Evolutionary conservation across 2,797 vertebrate genomes (phyloP).

Genomic region (Orientallactaga sibirica): DNA sequence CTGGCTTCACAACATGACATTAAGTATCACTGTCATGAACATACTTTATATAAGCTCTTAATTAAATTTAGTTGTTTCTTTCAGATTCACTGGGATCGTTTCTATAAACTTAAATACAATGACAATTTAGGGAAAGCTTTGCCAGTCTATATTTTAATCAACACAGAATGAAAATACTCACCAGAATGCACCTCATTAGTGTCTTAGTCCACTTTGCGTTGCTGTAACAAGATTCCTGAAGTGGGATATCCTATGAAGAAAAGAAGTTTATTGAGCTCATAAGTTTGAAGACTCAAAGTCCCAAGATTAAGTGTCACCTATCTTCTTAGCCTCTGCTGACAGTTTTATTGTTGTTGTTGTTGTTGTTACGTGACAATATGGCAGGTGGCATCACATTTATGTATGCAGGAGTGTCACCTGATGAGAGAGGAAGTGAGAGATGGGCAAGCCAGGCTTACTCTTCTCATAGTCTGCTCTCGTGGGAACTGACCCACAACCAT

Average conservation of each 20-base stretch:
- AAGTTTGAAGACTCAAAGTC: background rate
- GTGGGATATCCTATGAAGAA: background rate
- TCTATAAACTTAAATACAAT: background rate
- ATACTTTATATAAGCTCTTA: slow-evolving; percentile 17
- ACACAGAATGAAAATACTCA: background rate
- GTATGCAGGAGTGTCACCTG: background rate
- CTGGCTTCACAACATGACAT: background rate
- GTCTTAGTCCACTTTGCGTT: background rate
- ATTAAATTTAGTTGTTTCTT: slow-evolving; percentile 2
- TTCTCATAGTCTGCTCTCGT: background rate
- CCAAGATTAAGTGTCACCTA: background rate
- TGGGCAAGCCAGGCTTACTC: background rate
- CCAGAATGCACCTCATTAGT: background rate
- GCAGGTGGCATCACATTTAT: background rate
- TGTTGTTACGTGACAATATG: background rate
- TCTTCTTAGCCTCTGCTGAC: background rate
- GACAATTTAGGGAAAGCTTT: background rate
- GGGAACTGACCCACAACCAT: no score
- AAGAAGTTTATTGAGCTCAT: background rate
- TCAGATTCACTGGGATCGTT: background rate
- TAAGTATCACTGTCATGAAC: background rate
- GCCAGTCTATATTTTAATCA: background rate
- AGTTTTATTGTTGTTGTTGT: background rate
- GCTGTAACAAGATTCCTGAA: background rate
- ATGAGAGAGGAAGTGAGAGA: background rate